phyloP scores from a whole-genome alignment of 2,113 vertebrate species.

The Colistium nudipinnis region DNA sequence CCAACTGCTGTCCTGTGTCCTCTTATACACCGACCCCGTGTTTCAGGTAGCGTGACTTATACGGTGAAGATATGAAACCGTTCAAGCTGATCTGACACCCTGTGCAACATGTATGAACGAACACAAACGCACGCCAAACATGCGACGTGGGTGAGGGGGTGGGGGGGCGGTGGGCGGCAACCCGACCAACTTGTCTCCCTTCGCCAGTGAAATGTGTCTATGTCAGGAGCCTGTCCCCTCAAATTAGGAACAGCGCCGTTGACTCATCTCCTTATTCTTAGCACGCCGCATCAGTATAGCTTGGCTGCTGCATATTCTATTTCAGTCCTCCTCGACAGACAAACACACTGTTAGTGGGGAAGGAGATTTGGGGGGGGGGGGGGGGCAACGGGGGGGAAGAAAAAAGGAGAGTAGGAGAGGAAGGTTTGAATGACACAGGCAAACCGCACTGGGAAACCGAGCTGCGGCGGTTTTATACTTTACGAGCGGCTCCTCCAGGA shows the following conservation, averaged over 20 bases:
- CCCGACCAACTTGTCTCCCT: neutral
- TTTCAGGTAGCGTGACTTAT: no score
- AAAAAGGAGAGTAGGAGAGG: constrained; percentile 1
- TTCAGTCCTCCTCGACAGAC: constrained; percentile 52
- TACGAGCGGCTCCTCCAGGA: neutral
- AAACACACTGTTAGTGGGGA: constrained; percentile 58
- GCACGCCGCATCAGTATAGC: constrained; percentile 55
- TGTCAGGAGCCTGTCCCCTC: constrained; percentile 24
- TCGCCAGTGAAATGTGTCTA: constrained; percentile 31
- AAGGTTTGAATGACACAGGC: neutral
- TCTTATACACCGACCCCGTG: constrained; percentile 14
- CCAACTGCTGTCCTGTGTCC: constrained; percentile 22
- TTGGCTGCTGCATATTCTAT: constrained; percentile 49
- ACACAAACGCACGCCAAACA: neutral
- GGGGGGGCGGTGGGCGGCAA: neutral
- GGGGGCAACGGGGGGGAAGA: constrained; percentile 16
- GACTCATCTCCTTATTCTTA: constrained; percentile 66
- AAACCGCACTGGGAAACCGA: neutral
- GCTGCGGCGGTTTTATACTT: constrained; percentile 29
- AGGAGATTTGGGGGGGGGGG: constrained; percentile 28
- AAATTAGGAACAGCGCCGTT: constrained; percentile 45
- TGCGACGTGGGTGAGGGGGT: no score
- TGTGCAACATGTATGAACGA: no score
- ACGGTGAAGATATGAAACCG: no score
- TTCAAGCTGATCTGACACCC: no score